Base-by-base conservation (phyloP, 2,797 vertebrate species). In the Notolabrus celidotus region DNA sequence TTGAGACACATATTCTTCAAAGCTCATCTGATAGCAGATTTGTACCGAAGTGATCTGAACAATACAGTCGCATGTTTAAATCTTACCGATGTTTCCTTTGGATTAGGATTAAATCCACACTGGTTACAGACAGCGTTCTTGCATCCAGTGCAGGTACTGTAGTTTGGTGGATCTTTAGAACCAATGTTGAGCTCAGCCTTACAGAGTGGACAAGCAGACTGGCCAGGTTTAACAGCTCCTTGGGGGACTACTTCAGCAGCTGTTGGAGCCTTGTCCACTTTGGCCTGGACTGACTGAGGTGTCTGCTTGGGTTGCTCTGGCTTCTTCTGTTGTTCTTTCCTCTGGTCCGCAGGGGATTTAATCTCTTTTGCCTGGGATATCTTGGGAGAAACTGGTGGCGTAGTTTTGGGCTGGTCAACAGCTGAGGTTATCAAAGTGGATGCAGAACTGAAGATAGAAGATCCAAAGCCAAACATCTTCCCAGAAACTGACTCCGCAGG, bases 391-490 rank as follows among this genome's bases (percentile, higher is more conserved):
- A 88, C 77, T 46, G 92, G 86, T 67, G 95, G 93, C 38, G 89
- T 89, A 0, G 88, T 85, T 55, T 91, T 90, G 8, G 94, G 46
- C 50, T 96, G 95, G 77, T 95, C 86, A 72, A 95, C 92, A 0
- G 95, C 91, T 65, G 97, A 95, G 6, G 95, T 96, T 63, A 99
- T 96, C 67, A 99, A 94, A 90, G 85, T 97, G 0, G 97, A 97
- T 5, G 98, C 97, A 73, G 97, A 97, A 73, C 94, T 98, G 54
- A 99, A 96, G 73, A 99, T 93, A 0, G 97, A 97, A 17, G 96
- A 97, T 74, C 97, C 96, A 91, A 99, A 99, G 22, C 98, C 97
- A 86, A 98, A 96, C 76, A 98, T 95, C 63, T 97, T 99, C 11
- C 96, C 97, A 19, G 95, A 94, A 36, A 96, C 94, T 2, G 95